Evolutionary conservation across 2,113 vertebrate species (phyloP), one percentile per base, ranked within the genome.

Genomic region (Hystrix cristata): DNA sequence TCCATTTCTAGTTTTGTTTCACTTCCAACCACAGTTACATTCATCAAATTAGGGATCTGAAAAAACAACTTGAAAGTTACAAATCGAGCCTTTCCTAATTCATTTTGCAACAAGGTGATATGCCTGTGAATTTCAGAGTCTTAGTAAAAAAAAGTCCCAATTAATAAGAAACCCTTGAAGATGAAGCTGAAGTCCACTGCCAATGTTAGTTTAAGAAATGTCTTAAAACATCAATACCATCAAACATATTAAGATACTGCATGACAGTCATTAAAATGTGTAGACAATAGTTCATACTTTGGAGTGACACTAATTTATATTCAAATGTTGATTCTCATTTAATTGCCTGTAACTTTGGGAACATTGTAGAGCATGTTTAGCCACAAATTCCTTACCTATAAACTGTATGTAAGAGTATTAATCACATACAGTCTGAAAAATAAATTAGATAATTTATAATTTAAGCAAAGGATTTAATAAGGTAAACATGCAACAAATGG

Each of bases 1-100:
- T 78, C 87, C 59, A n/a, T 71, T 53, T 48, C 79, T 11, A 60
- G 27, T 69, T 83, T 87, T 80, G 18, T 71, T 96, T 95, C 62
- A n/a, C 93, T 93, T 92, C 91, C 84, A 78, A 67, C 38, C 18
- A 76, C 8, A 53, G 57, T 92, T 96, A 46, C 6, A 92, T 62
- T 94, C 38, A 83, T 94, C 95, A 91, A 79, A 65, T 92, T 90
- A 94, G 23, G 16, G 6, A 94, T 87, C 55, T 87, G 62, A 90
- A 67, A 94, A 98, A 21, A 48, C 43, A 69, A 93, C 53, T 59
- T 89, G 57, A 72, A 95, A 80, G 34, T 71, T 95, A 81, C 29
- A 78, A 57, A 96, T 5, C 67, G 43, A 95, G 85, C 7, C 67
- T 79, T 94, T 67, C 69, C 31, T 91, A 55, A 93, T 80, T 86